phyloP scores from a whole-genome alignment of 2,113 vertebrate genomes.

The Morone saxatilis region DNA sequence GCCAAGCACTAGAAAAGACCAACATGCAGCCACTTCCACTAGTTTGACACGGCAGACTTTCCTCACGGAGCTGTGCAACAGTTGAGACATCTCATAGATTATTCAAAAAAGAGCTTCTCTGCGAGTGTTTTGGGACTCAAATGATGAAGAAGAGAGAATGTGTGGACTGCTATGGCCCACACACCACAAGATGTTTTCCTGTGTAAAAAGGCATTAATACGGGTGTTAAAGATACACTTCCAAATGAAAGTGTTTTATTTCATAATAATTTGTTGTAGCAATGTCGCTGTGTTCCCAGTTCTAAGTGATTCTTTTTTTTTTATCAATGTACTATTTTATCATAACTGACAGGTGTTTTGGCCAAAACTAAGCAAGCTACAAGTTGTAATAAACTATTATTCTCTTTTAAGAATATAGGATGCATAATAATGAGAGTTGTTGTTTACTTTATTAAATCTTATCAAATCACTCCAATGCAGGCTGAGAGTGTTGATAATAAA shows the following conservation, averaged over 20 bases:
- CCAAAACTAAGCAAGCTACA: no score
- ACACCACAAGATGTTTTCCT: not conserved
- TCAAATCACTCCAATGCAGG: no score
- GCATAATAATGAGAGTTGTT: not conserved
- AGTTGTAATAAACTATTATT: not conserved
- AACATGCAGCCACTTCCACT: slow-evolving; percentile 70
- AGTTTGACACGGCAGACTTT: slow-evolving; percentile 58
- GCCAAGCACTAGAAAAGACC: slow-evolving; percentile 61
- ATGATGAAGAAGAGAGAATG: slow-evolving; percentile 7
- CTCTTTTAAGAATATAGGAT: not conserved
- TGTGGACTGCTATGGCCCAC: not conserved
- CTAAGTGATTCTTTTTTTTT: no score
- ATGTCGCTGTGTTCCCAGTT: no score
- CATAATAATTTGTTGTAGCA: not conserved
- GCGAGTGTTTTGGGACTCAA: not conserved
- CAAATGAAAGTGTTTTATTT: not conserved
- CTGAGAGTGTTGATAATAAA: no score
- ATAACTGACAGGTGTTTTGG: no score
- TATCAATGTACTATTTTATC: no score
- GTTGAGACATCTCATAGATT: slow-evolving; percentile 26
- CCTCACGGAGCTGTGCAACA: slow-evolving; percentile 44
- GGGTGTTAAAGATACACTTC: no score
- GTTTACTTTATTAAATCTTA: not conserved
- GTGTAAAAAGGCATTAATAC: not conserved
- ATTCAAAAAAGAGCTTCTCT: not conserved